Evolutionary conservation across 1,140 invertebrate species (phyloP).

Genomic region (Aphaenogaster floridana): DNA sequence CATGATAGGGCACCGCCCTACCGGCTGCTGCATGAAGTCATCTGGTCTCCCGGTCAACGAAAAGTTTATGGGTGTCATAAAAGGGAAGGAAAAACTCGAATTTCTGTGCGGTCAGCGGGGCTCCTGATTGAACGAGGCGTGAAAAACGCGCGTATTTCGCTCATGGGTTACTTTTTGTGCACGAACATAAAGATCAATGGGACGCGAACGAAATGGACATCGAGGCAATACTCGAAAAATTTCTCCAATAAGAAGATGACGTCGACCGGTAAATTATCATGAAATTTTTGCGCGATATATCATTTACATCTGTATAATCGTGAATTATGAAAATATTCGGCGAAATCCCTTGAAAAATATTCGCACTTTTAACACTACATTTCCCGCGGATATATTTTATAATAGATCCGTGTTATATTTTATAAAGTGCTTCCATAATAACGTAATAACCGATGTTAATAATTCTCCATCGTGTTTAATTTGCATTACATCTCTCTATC

Average conservation of each 20-base stretch:
- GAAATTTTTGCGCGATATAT: background rate
- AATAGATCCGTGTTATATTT: background rate
- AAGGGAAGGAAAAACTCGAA: slow-evolving; percentile 45
- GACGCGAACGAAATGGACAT: slow-evolving; percentile 26
- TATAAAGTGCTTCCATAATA: background rate
- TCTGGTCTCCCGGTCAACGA: slow-evolving; percentile 33
- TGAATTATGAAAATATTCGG: background rate
- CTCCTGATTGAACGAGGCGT: slow-evolving; percentile 50
- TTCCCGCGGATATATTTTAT: slow-evolving; percentile 5
- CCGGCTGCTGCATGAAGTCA: slow-evolving; percentile 24
- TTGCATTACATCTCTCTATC: background rate
- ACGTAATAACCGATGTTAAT: slow-evolving; percentile 21
- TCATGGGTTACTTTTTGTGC: slow-evolving; percentile 27
- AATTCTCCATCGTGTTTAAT: slow-evolving; percentile 9
- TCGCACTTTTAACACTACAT: background rate
- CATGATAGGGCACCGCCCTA: slow-evolving; percentile 8
- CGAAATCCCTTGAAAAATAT: background rate
- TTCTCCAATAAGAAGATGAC: background rate
- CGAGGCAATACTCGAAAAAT: slow-evolving; percentile 7
- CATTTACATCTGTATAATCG: background rate
- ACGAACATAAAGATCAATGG: slow-evolving; percentile 41
- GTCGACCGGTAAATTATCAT: background rate
- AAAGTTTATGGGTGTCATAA: slow-evolving; percentile 58
- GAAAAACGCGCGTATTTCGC: slow-evolving; percentile 49
- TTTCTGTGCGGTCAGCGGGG: slow-evolving; percentile 61